A percentile compares a stretch with the other conserved stretches of the same genome.
Evolutionary conservation across 2,113 vertebrate species (phyloP).

Genomic region (Accipiter virgatus): DNA sequence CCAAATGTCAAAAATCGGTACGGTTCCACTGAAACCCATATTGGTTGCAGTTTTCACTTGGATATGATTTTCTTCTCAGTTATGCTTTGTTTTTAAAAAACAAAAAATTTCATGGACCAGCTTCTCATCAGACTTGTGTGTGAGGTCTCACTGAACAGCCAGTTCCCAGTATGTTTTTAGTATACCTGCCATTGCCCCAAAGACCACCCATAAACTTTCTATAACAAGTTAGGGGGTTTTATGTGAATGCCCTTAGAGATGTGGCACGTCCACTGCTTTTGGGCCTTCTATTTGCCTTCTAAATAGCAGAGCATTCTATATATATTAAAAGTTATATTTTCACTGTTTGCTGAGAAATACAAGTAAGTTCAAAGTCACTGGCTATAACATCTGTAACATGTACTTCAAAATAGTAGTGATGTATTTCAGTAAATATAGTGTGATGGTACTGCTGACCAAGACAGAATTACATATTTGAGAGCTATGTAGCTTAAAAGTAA

Average conservation of each 20-base stretch:
- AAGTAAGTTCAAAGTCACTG: not conserved
- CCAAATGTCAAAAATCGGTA: not conserved
- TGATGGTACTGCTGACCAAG: not conserved
- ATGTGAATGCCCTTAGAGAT: not conserved
- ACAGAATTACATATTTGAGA: not conserved
- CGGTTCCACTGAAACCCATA: not conserved
- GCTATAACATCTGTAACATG: not conserved
- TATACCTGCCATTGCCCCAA: not conserved
- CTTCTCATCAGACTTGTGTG: not conserved
- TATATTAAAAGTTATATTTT: not conserved
- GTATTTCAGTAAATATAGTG: not conserved
- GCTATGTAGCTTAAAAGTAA: not conserved
- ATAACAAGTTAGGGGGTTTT: accelerated
- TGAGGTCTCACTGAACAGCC: not conserved
- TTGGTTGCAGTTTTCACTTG: not conserved
- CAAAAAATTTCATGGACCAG: not conserved
- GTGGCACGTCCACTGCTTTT: not conserved
- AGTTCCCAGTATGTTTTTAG: not conserved
- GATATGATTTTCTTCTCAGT: not conserved
- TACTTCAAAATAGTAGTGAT: not conserved
- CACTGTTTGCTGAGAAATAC: not conserved
- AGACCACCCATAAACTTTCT: not conserved
- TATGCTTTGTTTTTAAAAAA: not conserved
- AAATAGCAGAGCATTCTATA: not conserved
- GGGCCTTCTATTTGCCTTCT: not conserved